phyloP scores from a whole-genome alignment of 2,113 vertebrate genomes.

The Loxodonta africana region DNA sequence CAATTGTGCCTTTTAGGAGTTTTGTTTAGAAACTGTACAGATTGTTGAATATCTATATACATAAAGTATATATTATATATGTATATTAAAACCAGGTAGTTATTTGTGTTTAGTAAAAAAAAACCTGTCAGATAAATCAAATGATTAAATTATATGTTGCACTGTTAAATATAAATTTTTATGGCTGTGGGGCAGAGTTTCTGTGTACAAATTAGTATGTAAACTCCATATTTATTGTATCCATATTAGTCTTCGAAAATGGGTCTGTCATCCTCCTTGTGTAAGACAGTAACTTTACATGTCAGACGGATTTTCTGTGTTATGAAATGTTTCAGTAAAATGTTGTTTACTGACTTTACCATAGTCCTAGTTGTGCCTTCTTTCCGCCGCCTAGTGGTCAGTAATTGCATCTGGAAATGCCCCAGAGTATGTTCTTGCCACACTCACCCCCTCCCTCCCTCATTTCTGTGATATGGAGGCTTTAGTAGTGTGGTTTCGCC shows the following conservation, averaged over 20 bases:
- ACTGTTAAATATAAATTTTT: conserved; percentile 98
- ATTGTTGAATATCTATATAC: conserved; percentile 92
- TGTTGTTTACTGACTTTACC: conserved; percentile 96
- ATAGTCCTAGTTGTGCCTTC: conserved; percentile 84
- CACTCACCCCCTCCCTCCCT: accelerated
- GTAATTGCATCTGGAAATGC: neutral
- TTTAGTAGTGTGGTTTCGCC: neutral
- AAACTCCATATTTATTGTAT: conserved; percentile 99
- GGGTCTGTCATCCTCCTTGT: conserved; percentile 94
- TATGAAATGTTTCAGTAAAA: conserved; percentile 98
- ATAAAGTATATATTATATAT: conserved; percentile 92
- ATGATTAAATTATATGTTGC: conserved; percentile 96
- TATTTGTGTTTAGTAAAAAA: conserved; percentile 95
- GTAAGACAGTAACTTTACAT: conserved; percentile 97
- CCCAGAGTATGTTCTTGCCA: neutral
- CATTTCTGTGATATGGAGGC: neutral
- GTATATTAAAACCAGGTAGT: conserved; percentile 94
- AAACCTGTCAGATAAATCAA: conserved; percentile 92
- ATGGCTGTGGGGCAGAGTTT: conserved; percentile 96
- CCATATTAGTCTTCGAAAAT: conserved; percentile 96
- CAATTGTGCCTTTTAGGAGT: conserved; percentile 99
- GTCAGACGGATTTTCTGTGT: conserved; percentile 95
- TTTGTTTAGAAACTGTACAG: conserved; percentile 98
- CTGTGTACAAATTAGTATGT: conserved; percentile 99
- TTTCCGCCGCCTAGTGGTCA: conserved; percentile 64